Conservation (phyloP, 2,113 vertebrate species). For the human (Homo sapiens) region GRCh38 chr15:37694501-37695000, state of each 20-base stretch:
- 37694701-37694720: slow-evolving; percentile 14
- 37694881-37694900: not conserved
- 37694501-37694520: not conserved
- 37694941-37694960: slow-evolving; percentile 2
- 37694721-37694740: slow-evolving; percentile 4
- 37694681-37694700: not conserved
- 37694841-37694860: not conserved
- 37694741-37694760: not conserved
- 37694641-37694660: not conserved
- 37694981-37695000: not conserved
- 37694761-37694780: not conserved
- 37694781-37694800: not conserved
- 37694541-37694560: not conserved
- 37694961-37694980: not conserved
- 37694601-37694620: not conserved
- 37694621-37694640: not conserved
- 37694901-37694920: not conserved
- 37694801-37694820: not conserved
- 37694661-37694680: not conserved
- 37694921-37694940: not conserved
- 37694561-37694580: not conserved
- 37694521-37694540: rapidly evolving
- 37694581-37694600: not conserved
- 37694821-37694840: not conserved
- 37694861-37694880: not conserved